Evolutionary conservation across 2,797 vertebrate species (phyloP), one percentile per base, ranked within the genome.

Genomic region (Gymnothorax reevesii): DNA sequence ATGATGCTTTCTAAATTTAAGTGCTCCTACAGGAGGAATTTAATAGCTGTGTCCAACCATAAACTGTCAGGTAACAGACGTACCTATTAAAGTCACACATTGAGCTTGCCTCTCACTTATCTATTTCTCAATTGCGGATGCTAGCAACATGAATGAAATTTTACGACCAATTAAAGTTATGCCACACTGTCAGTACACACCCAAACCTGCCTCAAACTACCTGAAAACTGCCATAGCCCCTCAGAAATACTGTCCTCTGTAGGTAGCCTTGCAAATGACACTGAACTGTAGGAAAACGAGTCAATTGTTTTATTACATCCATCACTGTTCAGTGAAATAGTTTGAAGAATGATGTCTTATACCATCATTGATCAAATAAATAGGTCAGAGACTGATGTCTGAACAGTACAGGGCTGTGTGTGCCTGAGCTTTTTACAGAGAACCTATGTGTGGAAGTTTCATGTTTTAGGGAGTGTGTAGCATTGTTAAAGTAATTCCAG

Each of bases 221-320:
- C 71, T 20, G 13, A 3, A 55, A 54, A 54, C 49, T 80, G 22
- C 22, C 66, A 12, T 42, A 52, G 33, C 69, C 69, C 62, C 89
- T 90, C 82, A 87, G 17, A 88, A 86, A 84, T 15, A 90, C n/a
- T 86, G 49, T 89, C 90, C 87, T 89, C 92, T 87, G 13, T 59
- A 83, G 89, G 60, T 42, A 75, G 57, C 2, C 9, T 2, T 55
- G 2, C 42, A 66, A 84, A 84, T 62, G 42, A 82, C 62, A 82
- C 69, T 86, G 79, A 60, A 22, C 73, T 54, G 49, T 13, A 59
- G 10, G 20, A 22, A 6, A 27, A 69, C 75, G 33, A n/a, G 57
- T 64, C 33, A 9, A 25, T 73, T 83, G 9, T 57, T 71, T 86
- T 57, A 75, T 75, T 5, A 27, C 71, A 33, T 12, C 25, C 8